These are phyloP conservation scores for Lophius piscatorius DNA, from an alignment of 2,113 vertebrate genomes.

Conservation along the genomic window DNA sequence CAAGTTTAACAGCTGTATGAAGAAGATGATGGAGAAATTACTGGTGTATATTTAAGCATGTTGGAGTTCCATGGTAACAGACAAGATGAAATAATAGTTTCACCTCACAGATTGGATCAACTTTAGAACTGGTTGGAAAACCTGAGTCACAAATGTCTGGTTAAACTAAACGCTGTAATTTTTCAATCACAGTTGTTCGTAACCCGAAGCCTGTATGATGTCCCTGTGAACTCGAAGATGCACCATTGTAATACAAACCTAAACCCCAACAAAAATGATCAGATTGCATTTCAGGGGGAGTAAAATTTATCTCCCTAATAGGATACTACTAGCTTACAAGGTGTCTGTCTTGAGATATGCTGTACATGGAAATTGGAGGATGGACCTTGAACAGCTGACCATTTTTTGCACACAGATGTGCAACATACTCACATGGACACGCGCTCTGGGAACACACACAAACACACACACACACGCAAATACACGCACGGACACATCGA, in stretches of 20 bases:
- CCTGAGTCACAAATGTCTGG: constrained; percentile 26
- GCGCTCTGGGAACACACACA: neutral
- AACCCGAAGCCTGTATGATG: constrained; percentile 59
- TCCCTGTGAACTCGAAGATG: constrained; percentile 43
- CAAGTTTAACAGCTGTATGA: neutral
- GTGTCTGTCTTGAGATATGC: constrained; percentile 21
- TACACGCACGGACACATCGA: too few relatives aligned
- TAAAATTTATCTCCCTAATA: constrained; percentile 18
- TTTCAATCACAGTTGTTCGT: constrained; percentile 39
- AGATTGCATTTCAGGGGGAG: constrained; percentile 48
- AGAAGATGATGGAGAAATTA: neutral
- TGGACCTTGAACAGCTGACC: too few relatives aligned
- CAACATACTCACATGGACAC: constrained; percentile 10
- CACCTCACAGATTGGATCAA: constrained; percentile 26
- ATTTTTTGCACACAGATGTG: too few relatives aligned
- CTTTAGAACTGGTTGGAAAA: constrained; percentile 32
- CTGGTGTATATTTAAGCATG: neutral
- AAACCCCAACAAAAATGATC: constrained; percentile 41
- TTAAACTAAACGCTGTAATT: constrained; percentile 34
- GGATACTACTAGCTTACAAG: constrained; percentile 23
- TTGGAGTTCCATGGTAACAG: constrained; percentile 1
- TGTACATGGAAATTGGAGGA: constrained; percentile 6
- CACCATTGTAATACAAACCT: constrained; percentile 42
- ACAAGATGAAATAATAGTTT: constrained; percentile 20
- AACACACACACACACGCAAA: too few relatives aligned